Evolutionary conservation across 2,888 invertebrate genomes (phyloP), one percentile per base, ranked within the genome.

Genomic region (Exephanes ischioxanthus): DNA sequence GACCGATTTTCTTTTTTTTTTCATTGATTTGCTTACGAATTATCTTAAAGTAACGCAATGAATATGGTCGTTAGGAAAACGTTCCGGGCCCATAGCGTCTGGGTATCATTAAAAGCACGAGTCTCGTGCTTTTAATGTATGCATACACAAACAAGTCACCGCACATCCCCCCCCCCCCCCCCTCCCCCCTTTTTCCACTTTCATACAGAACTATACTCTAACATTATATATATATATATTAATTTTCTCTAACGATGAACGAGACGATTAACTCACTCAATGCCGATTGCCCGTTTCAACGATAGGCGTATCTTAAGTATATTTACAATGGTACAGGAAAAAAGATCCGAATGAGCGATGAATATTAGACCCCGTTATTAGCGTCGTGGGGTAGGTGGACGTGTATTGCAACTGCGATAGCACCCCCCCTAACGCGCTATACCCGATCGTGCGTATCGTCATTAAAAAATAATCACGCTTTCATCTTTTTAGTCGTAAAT

Each of bases 291-390:
- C 51, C 11, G 14, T 75, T 45, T 55, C 41, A 33, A 63, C 26
- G 71, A 41, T 55, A 16, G 45, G 55, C 33, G 63, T 58, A 33
- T 79, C 26, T 73, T 55, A 37, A 19, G 45, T 41, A 63, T 85
- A 85, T 81, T 85, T 82, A 82, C 82, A 85, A 75, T 78, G 70
- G 41, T 78, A 37, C 11, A 22, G 61, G 61, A 70, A 73, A 58
- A 51, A 58, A 76, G 11, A 37, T 67, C 55, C 19, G 70, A n/a
- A 55, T 22, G 63, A 63, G 16, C 16, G 63, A 55, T 14, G 4
- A 33, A 16, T 53, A 51, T 22, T 30, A 66, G 11, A 14, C 5
- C 16, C 75, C 63, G 33, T 30, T 30, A 11, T 67, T 61, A 68
- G 26, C 67, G 51, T 63, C 48, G 48, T 22, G 72, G 72, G 68